These are phyloP conservation scores for Euwallacea similis DNA, from an alignment of 1,140 invertebrate genomes.

Conservation along the genomic window DNA sequence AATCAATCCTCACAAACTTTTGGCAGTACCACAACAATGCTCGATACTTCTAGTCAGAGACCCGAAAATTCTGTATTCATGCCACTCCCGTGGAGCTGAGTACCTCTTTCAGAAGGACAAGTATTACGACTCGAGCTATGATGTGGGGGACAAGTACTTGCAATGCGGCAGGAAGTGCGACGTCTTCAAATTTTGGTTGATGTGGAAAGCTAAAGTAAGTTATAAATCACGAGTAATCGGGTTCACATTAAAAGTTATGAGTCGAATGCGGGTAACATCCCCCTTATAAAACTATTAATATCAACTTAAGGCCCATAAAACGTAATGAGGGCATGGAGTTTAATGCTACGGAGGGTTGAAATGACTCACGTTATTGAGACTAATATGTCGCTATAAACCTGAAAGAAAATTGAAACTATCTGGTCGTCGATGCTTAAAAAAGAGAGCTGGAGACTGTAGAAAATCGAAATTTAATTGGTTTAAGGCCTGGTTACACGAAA, in stretches of 20 bases:
- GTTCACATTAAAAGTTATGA: not conserved
- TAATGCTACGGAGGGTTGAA: constrained; percentile 2
- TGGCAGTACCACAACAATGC: constrained; percentile 68
- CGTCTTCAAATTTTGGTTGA: constrained; percentile 71
- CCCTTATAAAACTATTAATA: constrained; percentile 10
- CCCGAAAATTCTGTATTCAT: constrained; percentile 55
- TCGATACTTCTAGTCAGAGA: constrained; percentile 60
- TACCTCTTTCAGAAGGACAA: constrained; percentile 72
- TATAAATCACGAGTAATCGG: not conserved
- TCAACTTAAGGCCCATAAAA: constrained; percentile 14
- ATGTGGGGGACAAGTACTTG: constrained; percentile 68
- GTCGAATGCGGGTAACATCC: not conserved
- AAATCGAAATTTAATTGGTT: too few relatives aligned
- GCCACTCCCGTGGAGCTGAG: constrained; percentile 59
- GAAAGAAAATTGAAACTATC: constrained; percentile 1
- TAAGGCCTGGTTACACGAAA: not conserved
- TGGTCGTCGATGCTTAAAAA: too few relatives aligned
- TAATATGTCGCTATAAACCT: constrained; percentile 1
- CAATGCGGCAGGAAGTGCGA: constrained; percentile 71
- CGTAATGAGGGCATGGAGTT: constrained; percentile 12
- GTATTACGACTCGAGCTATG: constrained; percentile 65
- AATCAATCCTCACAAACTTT: constrained; percentile 72
- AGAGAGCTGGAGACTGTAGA: too few relatives aligned
- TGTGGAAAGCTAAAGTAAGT: constrained; percentile 65
- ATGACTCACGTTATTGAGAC: constrained; percentile 10